Evolutionary conservation across 1,140 invertebrate genomes (phyloP).

Genomic region (Branchinecta lynchi): DNA sequence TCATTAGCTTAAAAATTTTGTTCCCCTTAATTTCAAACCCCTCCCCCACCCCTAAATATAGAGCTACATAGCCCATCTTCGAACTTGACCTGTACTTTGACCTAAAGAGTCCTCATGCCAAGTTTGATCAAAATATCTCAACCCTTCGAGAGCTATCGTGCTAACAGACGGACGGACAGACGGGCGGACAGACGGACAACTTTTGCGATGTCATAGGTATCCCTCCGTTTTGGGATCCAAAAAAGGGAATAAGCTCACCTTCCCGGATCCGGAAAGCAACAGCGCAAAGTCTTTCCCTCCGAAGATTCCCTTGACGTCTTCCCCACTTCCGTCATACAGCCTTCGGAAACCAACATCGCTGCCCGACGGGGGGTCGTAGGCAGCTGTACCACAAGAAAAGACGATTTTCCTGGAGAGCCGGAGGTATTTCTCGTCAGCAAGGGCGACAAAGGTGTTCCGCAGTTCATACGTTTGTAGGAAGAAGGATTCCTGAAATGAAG

Average conservation of each 20-base stretch:
- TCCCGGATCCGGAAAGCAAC: conserved; percentile 55
- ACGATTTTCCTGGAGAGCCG: not conserved
- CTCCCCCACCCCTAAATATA: too few relatives aligned
- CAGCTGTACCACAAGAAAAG: not conserved
- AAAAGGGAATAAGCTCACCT: conserved; percentile 35
- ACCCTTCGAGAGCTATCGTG: too few relatives aligned
- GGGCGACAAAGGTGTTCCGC: not conserved
- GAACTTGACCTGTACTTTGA: too few relatives aligned
- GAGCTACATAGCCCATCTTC: too few relatives aligned
- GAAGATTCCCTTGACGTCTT: conserved; percentile 31
- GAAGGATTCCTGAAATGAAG: not conserved
- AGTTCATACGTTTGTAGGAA: not conserved
- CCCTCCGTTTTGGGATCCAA: too few relatives aligned
- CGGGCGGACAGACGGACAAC: too few relatives aligned
- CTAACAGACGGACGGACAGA: too few relatives aligned
- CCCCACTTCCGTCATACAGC: not conserved
- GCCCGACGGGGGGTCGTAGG: not conserved
- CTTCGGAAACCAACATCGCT: not conserved
- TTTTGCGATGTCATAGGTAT: too few relatives aligned
- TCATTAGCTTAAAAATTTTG: too few relatives aligned
- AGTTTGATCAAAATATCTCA: too few relatives aligned
- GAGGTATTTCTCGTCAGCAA: not conserved
- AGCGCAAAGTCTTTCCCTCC: conserved; percentile 73
- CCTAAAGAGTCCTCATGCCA: too few relatives aligned
- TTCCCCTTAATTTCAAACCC: too few relatives aligned